A percentile compares a stretch with the other conserved stretches of the same genome.
phyloP scores from a whole-genome alignment of 2,888 invertebrate species.

The Clistopyga incitator region DNA sequence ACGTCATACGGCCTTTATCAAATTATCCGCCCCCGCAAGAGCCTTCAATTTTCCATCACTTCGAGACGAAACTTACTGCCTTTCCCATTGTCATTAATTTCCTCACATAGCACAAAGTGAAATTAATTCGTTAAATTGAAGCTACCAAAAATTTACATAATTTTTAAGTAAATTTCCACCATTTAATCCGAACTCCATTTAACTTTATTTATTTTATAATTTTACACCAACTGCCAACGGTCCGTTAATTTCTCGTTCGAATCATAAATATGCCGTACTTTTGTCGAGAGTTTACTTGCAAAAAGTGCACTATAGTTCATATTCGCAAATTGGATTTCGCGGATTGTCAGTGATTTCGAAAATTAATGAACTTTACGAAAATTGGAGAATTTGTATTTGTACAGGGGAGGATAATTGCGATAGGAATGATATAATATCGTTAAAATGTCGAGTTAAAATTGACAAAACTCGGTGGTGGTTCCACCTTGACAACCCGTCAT shows the following conservation, averaged over 20 bases:
- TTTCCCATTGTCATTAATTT: neutral
- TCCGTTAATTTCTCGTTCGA: too few relatives aligned
- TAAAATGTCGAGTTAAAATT: neutral
- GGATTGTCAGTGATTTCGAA: too few relatives aligned
- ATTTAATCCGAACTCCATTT: too few relatives aligned
- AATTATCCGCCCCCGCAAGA: constrained; percentile 2
- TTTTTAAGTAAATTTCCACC: neutral
- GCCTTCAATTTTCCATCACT: neutral
- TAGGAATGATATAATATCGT: neutral
- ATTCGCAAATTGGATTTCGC: too few relatives aligned
- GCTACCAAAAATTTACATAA: neutral
- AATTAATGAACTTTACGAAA: too few relatives aligned
- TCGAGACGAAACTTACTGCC: neutral
- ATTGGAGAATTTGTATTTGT: too few relatives aligned
- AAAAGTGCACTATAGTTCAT: too few relatives aligned
- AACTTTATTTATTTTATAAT: too few relatives aligned
- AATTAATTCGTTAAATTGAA: neutral
- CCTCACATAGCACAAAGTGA: neutral
- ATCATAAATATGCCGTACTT: too few relatives aligned
- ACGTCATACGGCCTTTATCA: neutral
- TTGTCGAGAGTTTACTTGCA: too few relatives aligned
- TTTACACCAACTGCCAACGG: too few relatives aligned
- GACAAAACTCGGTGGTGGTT: neutral
- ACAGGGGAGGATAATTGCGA: too few relatives aligned
- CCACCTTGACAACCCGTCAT: neutral